A percentile compares a stretch with the other conserved stretches of the same genome.
Conservation (phyloP, 2,888 invertebrate genomes). For the Chrysomela aeneicollis region DNA sequence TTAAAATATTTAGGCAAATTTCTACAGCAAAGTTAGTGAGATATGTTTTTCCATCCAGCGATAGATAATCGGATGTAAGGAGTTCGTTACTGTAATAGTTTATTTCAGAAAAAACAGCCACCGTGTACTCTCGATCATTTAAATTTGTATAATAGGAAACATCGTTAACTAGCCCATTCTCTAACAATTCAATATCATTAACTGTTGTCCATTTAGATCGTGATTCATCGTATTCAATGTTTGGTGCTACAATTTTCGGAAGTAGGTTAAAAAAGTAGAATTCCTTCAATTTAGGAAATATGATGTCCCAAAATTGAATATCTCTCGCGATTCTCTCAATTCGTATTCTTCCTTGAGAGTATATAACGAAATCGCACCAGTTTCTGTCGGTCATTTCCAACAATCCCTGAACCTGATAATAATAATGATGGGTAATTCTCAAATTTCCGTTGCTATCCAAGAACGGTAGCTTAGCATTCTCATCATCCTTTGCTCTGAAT, state of each 20-base stretch:
- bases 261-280: neutral
- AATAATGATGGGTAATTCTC: conserved; percentile 17
- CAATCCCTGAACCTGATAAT: conserved; percentile 22
- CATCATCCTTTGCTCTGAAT: neutral
- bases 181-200: neutral
- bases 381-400: conserved; percentile 12
- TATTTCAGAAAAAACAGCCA: neutral
- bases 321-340: conserved; percentile 5
- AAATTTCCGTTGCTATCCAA: conserved; percentile 3
- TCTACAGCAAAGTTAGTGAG: neutral
- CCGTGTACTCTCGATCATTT: neutral
- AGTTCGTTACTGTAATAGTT: neutral
- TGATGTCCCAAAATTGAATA: conserved; percentile 2
- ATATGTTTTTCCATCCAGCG: neutral
- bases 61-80: neutral
- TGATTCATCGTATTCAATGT: neutral
- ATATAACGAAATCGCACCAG: conserved; percentile 18
- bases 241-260: conserved; percentile 4
- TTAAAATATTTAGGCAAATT: neutral
- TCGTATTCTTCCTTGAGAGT: conserved; percentile 16
- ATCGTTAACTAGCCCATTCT: neutral
- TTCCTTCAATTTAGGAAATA: neutral
- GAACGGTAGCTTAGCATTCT: neutral
- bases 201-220: neutral
- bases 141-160: neutral